Base-by-base conservation (phyloP, 2,888 invertebrate species). In the Ormyrus thymus region DNA sequence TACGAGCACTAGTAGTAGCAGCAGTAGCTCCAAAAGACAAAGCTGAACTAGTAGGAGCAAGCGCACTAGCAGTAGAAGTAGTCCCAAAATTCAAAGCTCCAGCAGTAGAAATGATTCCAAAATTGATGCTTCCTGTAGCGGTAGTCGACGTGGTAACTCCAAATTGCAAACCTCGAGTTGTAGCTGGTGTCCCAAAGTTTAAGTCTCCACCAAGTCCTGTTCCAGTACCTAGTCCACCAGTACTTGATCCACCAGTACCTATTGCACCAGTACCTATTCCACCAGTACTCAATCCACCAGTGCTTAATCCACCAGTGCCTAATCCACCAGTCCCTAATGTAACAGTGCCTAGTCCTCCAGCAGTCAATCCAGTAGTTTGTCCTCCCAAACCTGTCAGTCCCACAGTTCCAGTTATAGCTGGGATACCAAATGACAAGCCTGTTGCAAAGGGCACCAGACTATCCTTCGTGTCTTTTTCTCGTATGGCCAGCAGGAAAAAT, bases 201-300 rank as follows among this genome's bases (percentile, higher is more conserved):
- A 87, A 81, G 29, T 85, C 83, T 53, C 71, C 65, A 7, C 59
- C 29, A 15, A 85, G 82, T 1, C 86, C 84, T 15, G 86, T 83
- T 10, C 87, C 88, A 77, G 88, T 87, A 13, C 80, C 84, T 29
- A 87, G 81, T 83, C 84, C 85, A 15, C 86, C 89, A 83, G 90
- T 89, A 55, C 83, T 15, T 86, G 84, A 79, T 46, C 86, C 83
- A 48, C 29, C 29, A 29, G 29, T 29, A 29, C 29, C 29, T 29
- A 29, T 29, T 29, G 4, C 29, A 29, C 29, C 29, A 29, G 29
- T 29, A 4, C 29, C 4, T 29, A 29, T 4, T 82, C 85, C 84
- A 9, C 89, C 83, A 11, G 87, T 82, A 11, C 86, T 69, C 7
- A 86, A 80, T 7, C 87, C 79, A 15, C 86, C 89, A 84, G 90